These are phyloP conservation scores for Gobio gobio DNA, from an alignment of 2,113 vertebrate species.

Conservation along the genomic window DNA sequence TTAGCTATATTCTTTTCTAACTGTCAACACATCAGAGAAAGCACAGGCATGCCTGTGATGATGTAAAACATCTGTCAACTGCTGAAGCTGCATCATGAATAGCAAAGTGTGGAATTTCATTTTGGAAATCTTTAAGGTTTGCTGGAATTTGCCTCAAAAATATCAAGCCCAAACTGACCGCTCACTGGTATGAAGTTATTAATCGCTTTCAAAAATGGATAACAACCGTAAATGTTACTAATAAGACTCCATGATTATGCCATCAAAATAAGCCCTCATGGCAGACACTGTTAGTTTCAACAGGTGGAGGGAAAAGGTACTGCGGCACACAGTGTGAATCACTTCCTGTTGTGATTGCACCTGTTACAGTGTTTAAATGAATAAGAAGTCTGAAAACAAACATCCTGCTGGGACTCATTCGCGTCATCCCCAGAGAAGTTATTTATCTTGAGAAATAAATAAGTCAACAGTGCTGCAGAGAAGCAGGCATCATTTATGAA, in stretches of 20 bases:
- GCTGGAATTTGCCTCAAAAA: neutral
- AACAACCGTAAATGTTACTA: neutral
- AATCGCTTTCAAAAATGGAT: constrained; percentile 5
- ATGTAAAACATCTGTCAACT: constrained; percentile 25
- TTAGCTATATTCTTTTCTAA: neutral
- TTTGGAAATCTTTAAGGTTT: neutral
- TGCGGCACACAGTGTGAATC: constrained; percentile 35
- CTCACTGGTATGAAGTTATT: neutral
- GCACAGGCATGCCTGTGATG: neutral
- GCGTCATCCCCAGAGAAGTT: constrained; percentile 23
- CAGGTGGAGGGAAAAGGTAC: constrained; percentile 47
- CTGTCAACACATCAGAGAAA: neutral
- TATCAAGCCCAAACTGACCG: neutral
- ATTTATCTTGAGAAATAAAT: constrained; percentile 34
- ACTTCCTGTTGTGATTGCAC: constrained; percentile 43
- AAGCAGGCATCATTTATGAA: neutral
- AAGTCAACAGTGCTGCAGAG: constrained; percentile 8
- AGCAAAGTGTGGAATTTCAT: neutral
- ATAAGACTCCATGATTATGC: constrained; percentile 2
- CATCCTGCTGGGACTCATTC: constrained; percentile 17
- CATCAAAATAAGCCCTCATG: neutral
- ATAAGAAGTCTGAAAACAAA: constrained; percentile 52
- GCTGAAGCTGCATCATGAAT: neutral
- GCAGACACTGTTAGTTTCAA: constrained; percentile 38
- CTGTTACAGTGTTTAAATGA: constrained; percentile 55